Conservation (phyloP, 2,113 vertebrate genomes). For the Mus spicilegus region DNA sequence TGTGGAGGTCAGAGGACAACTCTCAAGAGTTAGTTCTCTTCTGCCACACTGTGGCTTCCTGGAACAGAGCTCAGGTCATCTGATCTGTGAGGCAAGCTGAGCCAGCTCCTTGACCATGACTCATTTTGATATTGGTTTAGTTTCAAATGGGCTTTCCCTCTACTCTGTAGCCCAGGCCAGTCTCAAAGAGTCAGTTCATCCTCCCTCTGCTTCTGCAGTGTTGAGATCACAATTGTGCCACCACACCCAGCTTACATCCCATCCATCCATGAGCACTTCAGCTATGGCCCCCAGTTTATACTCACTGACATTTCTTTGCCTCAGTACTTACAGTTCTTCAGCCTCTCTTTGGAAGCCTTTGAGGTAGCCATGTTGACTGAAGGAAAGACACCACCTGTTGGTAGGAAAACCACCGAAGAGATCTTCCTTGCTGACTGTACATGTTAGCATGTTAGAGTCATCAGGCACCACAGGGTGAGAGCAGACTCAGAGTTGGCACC, state of each 20-base stretch:
- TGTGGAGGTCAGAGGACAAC: neutral
- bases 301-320: constrained; percentile 87
- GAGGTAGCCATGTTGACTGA: constrained; percentile 85
- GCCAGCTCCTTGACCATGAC: neutral
- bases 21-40: neutral
- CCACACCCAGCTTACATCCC: neutral
- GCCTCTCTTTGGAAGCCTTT: constrained; percentile 77
- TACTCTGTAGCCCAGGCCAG: neutral
- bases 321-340: constrained; percentile 93
- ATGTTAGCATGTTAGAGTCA: neutral
- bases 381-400: neutral
- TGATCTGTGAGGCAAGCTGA: neutral
- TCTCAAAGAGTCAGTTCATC: neutral
- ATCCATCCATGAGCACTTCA: neutral
- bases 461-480: neutral
- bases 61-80: too few species aligned
- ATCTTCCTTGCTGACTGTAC: neutral
- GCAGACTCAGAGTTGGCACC: neutral
- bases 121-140: neutral
- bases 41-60: too few species aligned
- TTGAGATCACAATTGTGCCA: neutral
- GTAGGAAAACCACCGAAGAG: neutral
- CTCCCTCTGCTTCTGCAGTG: neutral
- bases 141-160: neutral
- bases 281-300: neutral